A percentile compares a stretch with the other conserved stretches of the same genome.
phyloP scores from a whole-genome alignment of 2,797 vertebrate genomes.

The Propithecus deckenii region DNA sequence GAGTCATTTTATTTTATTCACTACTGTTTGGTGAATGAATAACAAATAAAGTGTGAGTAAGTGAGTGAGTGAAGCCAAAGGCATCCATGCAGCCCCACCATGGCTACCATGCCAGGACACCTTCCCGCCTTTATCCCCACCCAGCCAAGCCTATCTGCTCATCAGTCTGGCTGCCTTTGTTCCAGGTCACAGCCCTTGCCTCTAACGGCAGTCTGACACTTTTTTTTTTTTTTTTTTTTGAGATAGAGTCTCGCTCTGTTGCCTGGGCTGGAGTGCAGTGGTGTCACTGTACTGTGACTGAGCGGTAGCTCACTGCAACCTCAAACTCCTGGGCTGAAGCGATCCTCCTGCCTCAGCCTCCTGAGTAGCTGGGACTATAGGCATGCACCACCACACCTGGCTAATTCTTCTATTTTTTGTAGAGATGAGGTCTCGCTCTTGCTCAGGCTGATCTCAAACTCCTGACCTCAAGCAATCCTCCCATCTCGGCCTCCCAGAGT shows the following conservation, averaged over 20 bases:
- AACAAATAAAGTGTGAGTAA: not conserved
- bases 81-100: not conserved
- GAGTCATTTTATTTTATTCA: not conserved
- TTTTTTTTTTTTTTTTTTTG: not conserved
- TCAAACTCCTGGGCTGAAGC: not conserved
- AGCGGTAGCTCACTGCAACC: not conserved
- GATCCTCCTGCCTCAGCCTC: not conserved
- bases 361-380: not conserved
- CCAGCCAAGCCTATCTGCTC: not conserved
- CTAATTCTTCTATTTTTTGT: not conserved
- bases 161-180: not conserved
- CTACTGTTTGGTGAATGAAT: not conserved
- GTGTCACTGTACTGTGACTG: too few relatives aligned
- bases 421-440: not conserved
- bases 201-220: not conserved
- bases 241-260: not conserved
- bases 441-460: not conserved
- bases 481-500: not conserved
- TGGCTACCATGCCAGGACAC: not conserved
- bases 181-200: not conserved
- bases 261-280: too few relatives aligned
- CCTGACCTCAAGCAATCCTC: not conserved
- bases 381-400: not conserved
- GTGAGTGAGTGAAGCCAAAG: not conserved
- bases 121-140: not conserved